These are phyloP conservation scores for Peromyscus nudipes DNA, from an alignment of 2,797 vertebrate genomes.

Conservation along the genomic window DNA sequence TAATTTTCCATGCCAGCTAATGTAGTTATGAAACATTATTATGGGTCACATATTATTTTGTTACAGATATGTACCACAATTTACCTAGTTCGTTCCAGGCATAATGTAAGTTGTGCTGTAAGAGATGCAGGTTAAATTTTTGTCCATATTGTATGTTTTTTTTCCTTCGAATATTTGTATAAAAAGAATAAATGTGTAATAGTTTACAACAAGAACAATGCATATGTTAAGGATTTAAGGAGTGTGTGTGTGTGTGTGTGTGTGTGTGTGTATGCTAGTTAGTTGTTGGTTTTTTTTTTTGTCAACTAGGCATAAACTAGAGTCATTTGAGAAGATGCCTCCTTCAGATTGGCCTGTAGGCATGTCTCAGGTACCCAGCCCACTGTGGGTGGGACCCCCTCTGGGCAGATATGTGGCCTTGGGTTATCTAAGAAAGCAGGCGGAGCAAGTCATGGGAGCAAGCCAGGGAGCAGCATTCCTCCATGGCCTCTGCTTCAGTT, in stretches of 20 bases:
- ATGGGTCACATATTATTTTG: neutral
- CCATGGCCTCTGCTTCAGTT: neutral
- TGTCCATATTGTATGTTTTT: constrained; percentile 51
- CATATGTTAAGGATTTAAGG: constrained; percentile 27
- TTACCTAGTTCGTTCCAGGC: constrained; percentile 9
- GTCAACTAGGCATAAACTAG: neutral
- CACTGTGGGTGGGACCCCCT: neutral
- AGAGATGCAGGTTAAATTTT: constrained; percentile 14
- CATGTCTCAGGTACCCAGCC: neutral
- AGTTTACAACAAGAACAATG: constrained; percentile 51
- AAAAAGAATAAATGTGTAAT: constrained; percentile 59
- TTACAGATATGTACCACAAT: neutral
- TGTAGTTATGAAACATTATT: constrained; percentile 25
- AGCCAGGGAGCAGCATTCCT: neutral
- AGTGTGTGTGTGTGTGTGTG: neutral
- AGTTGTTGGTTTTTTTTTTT: neutral
- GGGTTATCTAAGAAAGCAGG: neutral
- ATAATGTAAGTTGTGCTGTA: constrained; percentile 23
- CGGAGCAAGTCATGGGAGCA: neutral
- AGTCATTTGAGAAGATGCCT: neutral
- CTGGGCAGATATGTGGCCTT: neutral
- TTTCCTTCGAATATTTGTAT: constrained; percentile 63
- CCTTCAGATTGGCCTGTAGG: neutral
- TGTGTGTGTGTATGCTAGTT: too few species aligned
- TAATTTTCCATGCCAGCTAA: neutral